These are phyloP conservation scores for Drosophila cognata DNA, from an alignment of 2,888 invertebrate species.

Conservation along the genomic window DNA sequence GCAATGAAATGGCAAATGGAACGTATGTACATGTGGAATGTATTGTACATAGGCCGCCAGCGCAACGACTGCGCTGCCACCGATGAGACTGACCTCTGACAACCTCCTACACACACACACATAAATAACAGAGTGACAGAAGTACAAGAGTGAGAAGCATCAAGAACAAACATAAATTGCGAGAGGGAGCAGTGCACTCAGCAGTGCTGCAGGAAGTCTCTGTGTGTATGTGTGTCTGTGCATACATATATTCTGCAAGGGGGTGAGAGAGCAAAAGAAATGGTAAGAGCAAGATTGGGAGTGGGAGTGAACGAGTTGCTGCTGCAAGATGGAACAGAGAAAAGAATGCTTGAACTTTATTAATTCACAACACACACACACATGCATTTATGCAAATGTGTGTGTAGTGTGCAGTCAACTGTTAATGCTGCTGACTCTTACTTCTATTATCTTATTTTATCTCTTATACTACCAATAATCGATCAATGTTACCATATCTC, in stretches of 20 bases:
- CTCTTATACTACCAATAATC: slow-evolving; percentile 1
- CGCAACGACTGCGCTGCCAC: slow-evolving; percentile 61
- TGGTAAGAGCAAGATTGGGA: slow-evolving; percentile 5
- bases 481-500: slow-evolving; percentile 16
- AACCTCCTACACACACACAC: slow-evolving; percentile 72
- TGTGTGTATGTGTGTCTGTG: not conserved
- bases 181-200: slow-evolving; percentile 73
- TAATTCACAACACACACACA: slow-evolving; percentile 25
- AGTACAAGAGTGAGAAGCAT: slow-evolving; percentile 49
- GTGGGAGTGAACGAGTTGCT: slow-evolving; percentile 46
- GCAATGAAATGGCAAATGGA: slow-evolving; percentile 70
- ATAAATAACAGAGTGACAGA: slow-evolving; percentile 34
- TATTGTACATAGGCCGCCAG: slow-evolving; percentile 54
- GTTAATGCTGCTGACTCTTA: slow-evolving; percentile 2
- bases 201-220: slow-evolving; percentile 43
- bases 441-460: not conserved
- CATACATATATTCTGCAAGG: slow-evolving; percentile 14
- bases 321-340: slow-evolving; percentile 22
- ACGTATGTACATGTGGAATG: slow-evolving; percentile 53
- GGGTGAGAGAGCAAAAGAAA: slow-evolving; percentile 4
- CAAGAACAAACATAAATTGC: slow-evolving; percentile 67
- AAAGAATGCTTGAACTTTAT: slow-evolving; percentile 35
- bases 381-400: not conserved
- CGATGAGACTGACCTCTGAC: slow-evolving; percentile 80
- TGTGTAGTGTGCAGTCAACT: slow-evolving; percentile 1